These are phyloP conservation scores for Phodopus roborovskii DNA, from an alignment of 2,113 vertebrate genomes.

Conservation along the genomic window DNA sequence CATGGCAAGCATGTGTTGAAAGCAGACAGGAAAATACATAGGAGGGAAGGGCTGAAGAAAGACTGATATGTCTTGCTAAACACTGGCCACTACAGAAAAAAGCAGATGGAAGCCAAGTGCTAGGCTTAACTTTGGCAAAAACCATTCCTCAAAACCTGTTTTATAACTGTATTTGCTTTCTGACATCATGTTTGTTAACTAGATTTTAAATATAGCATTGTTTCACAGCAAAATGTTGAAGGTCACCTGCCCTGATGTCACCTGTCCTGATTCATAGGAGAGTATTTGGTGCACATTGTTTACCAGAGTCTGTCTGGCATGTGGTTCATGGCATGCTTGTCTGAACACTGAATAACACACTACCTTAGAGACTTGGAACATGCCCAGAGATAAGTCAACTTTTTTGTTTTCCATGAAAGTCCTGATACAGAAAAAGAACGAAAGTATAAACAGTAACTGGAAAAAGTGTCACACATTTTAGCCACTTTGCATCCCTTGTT, in stretches of 20 bases:
- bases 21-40: constrained; percentile 18
- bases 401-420: constrained; percentile 81
- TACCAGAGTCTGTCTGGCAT: background rate
- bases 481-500: constrained; percentile 86
- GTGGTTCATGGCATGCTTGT: background rate
- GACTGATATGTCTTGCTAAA: background rate
- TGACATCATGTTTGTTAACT: constrained; percentile 74
- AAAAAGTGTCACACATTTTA: constrained; percentile 83
- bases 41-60: constrained; percentile 23
- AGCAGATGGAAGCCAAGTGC: constrained; percentile 64
- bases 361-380: constrained; percentile 19
- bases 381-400: constrained; percentile 61
- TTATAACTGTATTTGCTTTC: constrained; percentile 61
- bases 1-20: background rate
- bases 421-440: constrained; percentile 76
- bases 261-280: constrained; percentile 50
- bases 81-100: background rate
- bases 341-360: background rate
- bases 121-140: constrained; percentile 63
- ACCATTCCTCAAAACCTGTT: constrained; percentile 73
- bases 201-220: constrained; percentile 71
- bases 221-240: constrained; percentile 73
- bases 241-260: constrained; percentile 73
- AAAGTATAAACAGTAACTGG: constrained; percentile 79
- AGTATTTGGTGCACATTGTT: background rate